Percentiles rank a stretch among this genome's conserved stretches.
phyloP scores from a whole-genome alignment of 2,113 vertebrate genomes.

The Coryphaenoides rupestris region DNA sequence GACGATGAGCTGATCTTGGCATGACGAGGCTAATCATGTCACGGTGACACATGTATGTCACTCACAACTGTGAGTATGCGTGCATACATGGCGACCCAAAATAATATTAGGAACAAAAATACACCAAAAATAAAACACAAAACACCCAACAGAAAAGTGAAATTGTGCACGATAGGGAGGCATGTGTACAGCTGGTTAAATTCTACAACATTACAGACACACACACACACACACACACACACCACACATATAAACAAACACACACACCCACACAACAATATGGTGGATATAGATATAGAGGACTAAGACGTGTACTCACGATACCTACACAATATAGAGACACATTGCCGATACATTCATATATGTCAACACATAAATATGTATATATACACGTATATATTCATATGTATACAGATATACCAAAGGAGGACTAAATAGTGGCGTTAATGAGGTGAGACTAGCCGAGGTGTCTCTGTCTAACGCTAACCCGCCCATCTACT shows the following conservation, averaged over 20 bases:
- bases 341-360: slow-evolving; percentile 79
- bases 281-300: slow-evolving; percentile 41
- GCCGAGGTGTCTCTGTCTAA: background rate
- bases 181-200: slow-evolving; percentile 1
- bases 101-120: slow-evolving; percentile 24
- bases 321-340: slow-evolving; percentile 70
- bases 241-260: too few species aligned
- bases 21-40: slow-evolving; percentile 2
- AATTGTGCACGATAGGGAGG: slow-evolving; percentile 18
- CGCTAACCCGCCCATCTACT: too few species aligned
- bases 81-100: slow-evolving; percentile 18
- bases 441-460: slow-evolving; percentile 58
- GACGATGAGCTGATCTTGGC: slow-evolving; percentile 21
- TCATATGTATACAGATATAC: slow-evolving; percentile 73
- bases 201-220: slow-evolving; percentile 39
- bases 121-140: slow-evolving; percentile 21
- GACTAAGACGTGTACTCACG: slow-evolving; percentile 58
- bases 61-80: slow-evolving; percentile 32
- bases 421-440: slow-evolving; percentile 67
- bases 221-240: too few species aligned
- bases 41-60: too few species aligned
- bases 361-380: slow-evolving; percentile 79
- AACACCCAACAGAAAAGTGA: too few species aligned
- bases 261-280: slow-evolving; percentile 37
- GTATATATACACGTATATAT: slow-evolving; percentile 75